Percentiles rank a stretch among this genome's conserved stretches.
phyloP scores from a whole-genome alignment of 2,888 invertebrate genomes.

The Neria commutata region DNA sequence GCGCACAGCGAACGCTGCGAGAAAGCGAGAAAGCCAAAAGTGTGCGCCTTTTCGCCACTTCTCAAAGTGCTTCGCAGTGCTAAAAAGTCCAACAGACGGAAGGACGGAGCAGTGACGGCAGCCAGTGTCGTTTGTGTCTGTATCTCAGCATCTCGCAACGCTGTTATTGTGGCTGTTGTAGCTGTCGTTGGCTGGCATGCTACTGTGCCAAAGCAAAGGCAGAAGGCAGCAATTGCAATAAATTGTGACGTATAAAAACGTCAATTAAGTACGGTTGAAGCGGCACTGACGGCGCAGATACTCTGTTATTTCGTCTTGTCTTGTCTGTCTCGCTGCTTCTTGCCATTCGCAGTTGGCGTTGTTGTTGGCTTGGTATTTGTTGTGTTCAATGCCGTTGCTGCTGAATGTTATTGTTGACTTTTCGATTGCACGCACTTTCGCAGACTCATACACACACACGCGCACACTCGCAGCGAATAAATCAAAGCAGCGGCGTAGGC shows the following conservation, averaged over 20 bases:
- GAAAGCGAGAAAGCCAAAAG: not conserved
- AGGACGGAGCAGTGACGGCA: no score
- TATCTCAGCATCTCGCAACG: no score
- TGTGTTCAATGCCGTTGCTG: not conserved
- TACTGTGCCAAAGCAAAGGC: not conserved
- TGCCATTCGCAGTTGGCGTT: not conserved
- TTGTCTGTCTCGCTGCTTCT: not conserved
- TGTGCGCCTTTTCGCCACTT: not conserved
- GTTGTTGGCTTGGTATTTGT: not conserved
- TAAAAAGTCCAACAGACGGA: not conserved
- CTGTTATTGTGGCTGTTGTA: not conserved
- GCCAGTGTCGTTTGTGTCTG: no score
- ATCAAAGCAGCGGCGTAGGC: no score
- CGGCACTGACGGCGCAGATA: not conserved
- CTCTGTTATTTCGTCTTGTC: not conserved
- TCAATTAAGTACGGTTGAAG: slow-evolving; percentile 31
- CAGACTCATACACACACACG: slow-evolving; percentile 24
- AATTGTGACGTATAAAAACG: slow-evolving; percentile 33
- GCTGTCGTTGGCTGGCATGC: not conserved
- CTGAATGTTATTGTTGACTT: slow-evolving; percentile 1
- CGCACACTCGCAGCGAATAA: slow-evolving; percentile 15
- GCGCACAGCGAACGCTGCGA: not conserved
- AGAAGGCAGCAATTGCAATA: slow-evolving; percentile 22
- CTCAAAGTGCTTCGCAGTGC: not conserved
- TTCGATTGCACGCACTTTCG: slow-evolving; percentile 4